Evolutionary conservation across 2,797 vertebrate species (phyloP), one percentile per base, ranked within the genome.

Genomic region (Manis javanica): DNA sequence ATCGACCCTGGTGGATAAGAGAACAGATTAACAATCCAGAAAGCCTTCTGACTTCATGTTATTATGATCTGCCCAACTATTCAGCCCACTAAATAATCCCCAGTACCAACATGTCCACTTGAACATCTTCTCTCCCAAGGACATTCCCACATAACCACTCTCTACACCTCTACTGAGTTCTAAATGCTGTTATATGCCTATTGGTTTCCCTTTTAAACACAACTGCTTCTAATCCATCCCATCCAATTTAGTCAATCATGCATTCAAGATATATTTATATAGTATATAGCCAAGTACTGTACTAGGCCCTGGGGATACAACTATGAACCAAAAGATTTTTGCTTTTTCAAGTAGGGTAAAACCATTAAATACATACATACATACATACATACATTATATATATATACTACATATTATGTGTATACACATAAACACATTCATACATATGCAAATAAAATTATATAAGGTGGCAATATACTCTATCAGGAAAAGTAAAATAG

Each of bases 401-500:
- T 46, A 46, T 12, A 39, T 39, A 39, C 37, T 46, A 46, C 46
- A 46, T 46, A 46, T 46, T 12, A 46, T 46, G 46, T 46, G 46
- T 46, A 46, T 46, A 46, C 46, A 37, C 39, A 34, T 51, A 66
- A 37, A 63, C 31, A 90, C 19, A 72, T 79, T 59, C 64, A 82
- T 13, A 68, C 14, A 83, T 37, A 85, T 66, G 61, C 68, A 92
- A 59, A 75, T 29, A 72, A 84, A 78, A 53, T 51, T 46, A 90
- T 55, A 61, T 63, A 84, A 57, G 42, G 13, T 18, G 29, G 59
- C 75, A 29, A 78, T 26, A 77, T 26, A 74, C 37, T 59, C 55
- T 72, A 78, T 63, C 15, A 68, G 51, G 49, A 71, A 78, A 95
- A 96, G 85, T 53, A 87, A 84, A 93, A 95, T 12, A 77, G 49